Evolutionary conservation across 2,797 vertebrate genomes (phyloP).

Genomic region (Luscinia megarhynchos): DNA sequence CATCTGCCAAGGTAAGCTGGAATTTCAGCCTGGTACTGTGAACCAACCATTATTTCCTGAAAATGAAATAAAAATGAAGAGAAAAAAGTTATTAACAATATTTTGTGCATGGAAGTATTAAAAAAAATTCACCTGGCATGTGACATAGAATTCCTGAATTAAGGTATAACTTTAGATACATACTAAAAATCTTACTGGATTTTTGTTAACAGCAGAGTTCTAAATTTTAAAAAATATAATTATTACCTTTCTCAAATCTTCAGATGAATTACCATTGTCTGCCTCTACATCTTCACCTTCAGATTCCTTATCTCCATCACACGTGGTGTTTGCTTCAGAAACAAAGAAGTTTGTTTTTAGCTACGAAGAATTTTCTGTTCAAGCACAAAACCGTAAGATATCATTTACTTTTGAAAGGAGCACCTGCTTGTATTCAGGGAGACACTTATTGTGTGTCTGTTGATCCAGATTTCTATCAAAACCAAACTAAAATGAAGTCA

Average conservation of each 20-base stretch:
- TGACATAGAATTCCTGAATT: neutral
- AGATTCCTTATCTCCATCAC: slow-evolving; percentile 94
- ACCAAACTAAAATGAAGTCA: neutral
- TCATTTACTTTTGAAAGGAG: neutral
- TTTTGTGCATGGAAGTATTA: neutral
- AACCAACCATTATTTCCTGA: slow-evolving; percentile 95
- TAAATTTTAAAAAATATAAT: neutral
- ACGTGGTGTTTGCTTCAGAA: slow-evolving; percentile 87
- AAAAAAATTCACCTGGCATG: too few relatives aligned
- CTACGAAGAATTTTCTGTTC: neutral
- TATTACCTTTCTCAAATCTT: slow-evolving; percentile 92
- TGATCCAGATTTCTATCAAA: neutral
- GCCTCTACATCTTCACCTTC: slow-evolving; percentile 87
- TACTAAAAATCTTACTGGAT: neutral
- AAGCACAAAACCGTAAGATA: neutral
- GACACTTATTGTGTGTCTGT: neutral
- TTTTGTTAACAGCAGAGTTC: neutral
- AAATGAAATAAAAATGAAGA: neutral
- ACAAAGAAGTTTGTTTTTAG: slow-evolving; percentile 2
- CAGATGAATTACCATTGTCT: slow-evolving; percentile 86
- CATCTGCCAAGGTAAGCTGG: slow-evolving; percentile 85
- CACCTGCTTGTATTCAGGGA: neutral
- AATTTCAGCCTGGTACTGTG: neutral
- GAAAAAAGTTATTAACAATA: neutral
- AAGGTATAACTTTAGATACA: neutral